Conservation (phyloP, 1,140 invertebrate genomes). For the Orchestia grillus region DNA sequence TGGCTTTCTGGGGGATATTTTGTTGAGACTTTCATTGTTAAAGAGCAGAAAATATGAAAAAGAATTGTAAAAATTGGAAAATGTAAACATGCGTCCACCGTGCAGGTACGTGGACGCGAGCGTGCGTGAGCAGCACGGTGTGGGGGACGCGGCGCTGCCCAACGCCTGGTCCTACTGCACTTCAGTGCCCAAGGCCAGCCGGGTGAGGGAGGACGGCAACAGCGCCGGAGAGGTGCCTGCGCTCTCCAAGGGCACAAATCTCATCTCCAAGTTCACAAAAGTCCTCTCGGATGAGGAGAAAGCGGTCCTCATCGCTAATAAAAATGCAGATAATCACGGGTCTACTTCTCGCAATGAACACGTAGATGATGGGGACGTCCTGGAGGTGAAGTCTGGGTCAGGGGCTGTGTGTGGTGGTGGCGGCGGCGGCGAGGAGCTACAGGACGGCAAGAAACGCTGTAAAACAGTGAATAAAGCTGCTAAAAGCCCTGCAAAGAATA, state of each 20-base stretch:
- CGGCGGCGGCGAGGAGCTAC: background rate
- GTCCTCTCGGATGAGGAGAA: slow-evolving; percentile 73
- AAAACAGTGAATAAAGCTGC: slow-evolving; percentile 72
- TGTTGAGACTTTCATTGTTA: too few relatives aligned
- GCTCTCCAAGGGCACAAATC: slow-evolving; percentile 63
- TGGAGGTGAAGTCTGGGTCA: background rate
- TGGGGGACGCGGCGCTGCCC: slow-evolving; percentile 74
- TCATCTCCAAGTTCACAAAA: slow-evolving; percentile 77
- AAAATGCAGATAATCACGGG: background rate
- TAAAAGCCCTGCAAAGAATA: background rate
- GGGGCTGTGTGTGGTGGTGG: background rate
- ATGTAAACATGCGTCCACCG: background rate
- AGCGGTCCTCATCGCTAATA: slow-evolving; percentile 65
- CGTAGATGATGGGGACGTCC: background rate
- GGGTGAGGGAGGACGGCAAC: background rate
- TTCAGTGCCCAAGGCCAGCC: slow-evolving; percentile 31
- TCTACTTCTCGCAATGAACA: background rate
- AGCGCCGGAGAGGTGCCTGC: background rate
- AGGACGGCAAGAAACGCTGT: background rate
- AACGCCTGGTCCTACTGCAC: slow-evolving; percentile 71
- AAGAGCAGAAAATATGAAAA: too few relatives aligned
- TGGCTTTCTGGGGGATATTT: too few relatives aligned
- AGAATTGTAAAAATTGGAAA: too few relatives aligned
- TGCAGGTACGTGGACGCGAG: slow-evolving; percentile 60
- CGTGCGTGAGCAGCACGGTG: slow-evolving; percentile 74